Conservation (phyloP, 2,113 vertebrate genomes). For the Asarcornis scutulata region DNA sequence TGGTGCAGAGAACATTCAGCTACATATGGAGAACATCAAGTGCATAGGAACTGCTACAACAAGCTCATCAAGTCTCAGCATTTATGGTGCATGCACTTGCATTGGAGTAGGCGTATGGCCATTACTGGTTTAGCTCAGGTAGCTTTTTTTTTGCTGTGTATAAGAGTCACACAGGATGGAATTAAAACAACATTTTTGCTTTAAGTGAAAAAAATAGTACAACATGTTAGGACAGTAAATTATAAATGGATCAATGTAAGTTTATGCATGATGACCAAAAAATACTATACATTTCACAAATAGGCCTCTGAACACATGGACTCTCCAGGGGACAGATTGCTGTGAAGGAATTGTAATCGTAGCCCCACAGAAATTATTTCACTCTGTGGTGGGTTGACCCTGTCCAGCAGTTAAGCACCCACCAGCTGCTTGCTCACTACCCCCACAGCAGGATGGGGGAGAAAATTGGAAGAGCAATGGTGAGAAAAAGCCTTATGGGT, state of each 20-base stretch:
- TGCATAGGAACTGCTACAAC: not conserved
- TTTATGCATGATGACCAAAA: not conserved
- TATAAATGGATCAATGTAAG: not conserved
- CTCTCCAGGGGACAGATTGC: not conserved
- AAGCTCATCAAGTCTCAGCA: not conserved
- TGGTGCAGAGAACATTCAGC: not conserved
- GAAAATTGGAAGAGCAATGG: not conserved
- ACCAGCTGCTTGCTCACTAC: accelerated
- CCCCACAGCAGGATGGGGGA: accelerated
- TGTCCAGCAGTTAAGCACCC: not conserved
- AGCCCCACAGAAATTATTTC: not conserved
- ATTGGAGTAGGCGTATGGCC: not conserved
- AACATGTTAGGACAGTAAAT: not conserved
- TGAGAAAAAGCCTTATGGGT: not conserved
- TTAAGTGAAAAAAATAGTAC: not conserved
- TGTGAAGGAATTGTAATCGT: not conserved
- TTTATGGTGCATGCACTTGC: not conserved
- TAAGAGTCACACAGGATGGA: not conserved
- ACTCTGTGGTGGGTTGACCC: not conserved
- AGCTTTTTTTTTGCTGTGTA: not conserved
- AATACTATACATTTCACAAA: not conserved
- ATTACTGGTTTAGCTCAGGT: not conserved
- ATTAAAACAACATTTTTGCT: not conserved
- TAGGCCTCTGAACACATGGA: not conserved
- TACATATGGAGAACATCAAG: not conserved